A percentile compares a stretch with the other conserved stretches of the same genome.
Evolutionary conservation across 2,888 invertebrate genomes (phyloP).

Genomic region (Noctua comes): DNA sequence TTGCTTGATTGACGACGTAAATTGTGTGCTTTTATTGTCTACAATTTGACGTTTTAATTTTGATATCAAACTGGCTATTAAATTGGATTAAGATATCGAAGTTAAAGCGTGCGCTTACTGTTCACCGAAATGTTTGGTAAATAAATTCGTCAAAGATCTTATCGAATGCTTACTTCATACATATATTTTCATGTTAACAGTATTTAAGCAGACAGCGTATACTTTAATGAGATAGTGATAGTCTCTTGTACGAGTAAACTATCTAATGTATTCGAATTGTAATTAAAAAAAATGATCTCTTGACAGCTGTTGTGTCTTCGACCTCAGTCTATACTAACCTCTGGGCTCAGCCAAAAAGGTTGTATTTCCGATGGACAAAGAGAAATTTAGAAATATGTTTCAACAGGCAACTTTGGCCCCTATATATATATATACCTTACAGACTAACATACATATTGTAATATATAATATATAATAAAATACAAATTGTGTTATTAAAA

Average conservation of each 20-base stretch:
- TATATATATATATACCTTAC: too few relatives aligned
- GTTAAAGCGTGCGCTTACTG: background rate
- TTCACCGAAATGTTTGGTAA: background rate
- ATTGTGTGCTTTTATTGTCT: constrained; percentile 50
- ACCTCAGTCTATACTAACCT: background rate
- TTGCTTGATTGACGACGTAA: constrained; percentile 39
- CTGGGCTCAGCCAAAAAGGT: background rate
- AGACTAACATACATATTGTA: too few relatives aligned
- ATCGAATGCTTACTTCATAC: background rate
- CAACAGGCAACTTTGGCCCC: too few relatives aligned
- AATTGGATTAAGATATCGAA: constrained; percentile 33
- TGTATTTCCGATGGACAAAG: background rate
- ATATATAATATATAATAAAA: too few relatives aligned
- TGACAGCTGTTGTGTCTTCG: background rate
- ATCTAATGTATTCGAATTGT: background rate
- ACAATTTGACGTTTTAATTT: constrained; percentile 49
- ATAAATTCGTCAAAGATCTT: background rate
- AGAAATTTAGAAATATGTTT: background rate
- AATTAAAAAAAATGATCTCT: background rate
- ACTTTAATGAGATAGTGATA: background rate
- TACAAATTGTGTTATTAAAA: too few relatives aligned
- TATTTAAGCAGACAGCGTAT: background rate
- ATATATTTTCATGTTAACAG: background rate
- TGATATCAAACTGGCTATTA: constrained; percentile 37
- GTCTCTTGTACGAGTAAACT: background rate